Evolutionary conservation across 2,888 invertebrate species (phyloP), one percentile per base, ranked within the genome.

Genomic region (Scaptomyza flava): DNA sequence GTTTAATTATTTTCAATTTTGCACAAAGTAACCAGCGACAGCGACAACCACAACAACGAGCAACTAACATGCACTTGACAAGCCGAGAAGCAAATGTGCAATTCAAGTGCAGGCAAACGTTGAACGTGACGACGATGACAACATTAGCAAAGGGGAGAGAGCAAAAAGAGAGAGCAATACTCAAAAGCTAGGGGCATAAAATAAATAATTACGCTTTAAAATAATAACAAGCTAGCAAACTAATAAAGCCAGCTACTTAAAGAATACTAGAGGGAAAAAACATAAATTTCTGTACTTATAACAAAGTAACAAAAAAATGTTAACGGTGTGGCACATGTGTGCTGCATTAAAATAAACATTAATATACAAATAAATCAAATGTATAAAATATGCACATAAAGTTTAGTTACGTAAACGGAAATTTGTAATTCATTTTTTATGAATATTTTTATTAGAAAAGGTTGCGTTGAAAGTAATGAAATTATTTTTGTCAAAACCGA

Each of bases 1-100:
- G 84, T 83, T 86, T 86, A 86, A 82, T 82, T 82, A 82, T 86
- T 82, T 85, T 72, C 67, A 74, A 82, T 82, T 82, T 82, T 68
- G 63, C 73, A 74, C 85, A 84, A 84, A 84, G 85, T 87, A 81
- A 80, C 76, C 78, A n/a, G 70, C 78, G 72, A 72, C 79, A 70
- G 52, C 77, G 41, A 48, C 69, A 63, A 60, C 63, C 54, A 52
- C 77, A 47, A 46, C 61, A 53, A 63, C 53, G 3, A 53, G 45
- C 51, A 68, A 47, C 54, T 58, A 69, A 61, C 73, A 68, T 68
- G 71, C 79, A 79, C 79, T 79, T 80, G 79, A 79, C 74, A 68
- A 63, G 59, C 68, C 62, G 54, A 69, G 57, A 72, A 56, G 66
- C 62, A 72, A 69, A 81, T 67, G 63, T 74, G 75, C 75, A 72